phyloP scores from a whole-genome alignment of 2,888 invertebrate genomes.

The Nephrotoma guestfalica region DNA sequence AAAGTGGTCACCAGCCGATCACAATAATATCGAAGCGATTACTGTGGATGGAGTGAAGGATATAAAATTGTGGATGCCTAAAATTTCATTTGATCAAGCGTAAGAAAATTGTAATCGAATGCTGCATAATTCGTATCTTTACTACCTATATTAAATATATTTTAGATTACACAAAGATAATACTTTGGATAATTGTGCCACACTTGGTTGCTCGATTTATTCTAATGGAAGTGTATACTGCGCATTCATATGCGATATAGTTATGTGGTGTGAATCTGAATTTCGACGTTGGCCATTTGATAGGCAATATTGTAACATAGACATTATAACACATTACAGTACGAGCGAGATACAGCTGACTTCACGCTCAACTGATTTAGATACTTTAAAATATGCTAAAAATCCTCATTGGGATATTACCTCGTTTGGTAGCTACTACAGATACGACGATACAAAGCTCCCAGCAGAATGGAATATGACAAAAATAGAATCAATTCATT shows the following conservation, averaged over 20 bases:
- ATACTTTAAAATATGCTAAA: not conserved
- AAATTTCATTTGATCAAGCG: slow-evolving; percentile 53
- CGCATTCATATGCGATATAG: slow-evolving; percentile 40
- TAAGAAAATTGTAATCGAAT: not conserved
- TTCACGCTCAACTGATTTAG: not conserved
- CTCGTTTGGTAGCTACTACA: not conserved
- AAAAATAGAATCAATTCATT: not conserved
- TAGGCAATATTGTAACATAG: slow-evolving; percentile 43
- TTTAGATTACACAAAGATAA: not conserved
- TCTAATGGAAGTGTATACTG: slow-evolving; percentile 44
- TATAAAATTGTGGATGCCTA: slow-evolving; percentile 60
- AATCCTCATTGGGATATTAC: not conserved
- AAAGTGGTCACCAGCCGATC: slow-evolving; percentile 52
- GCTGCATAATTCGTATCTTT: slow-evolving; percentile 23
- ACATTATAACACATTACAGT: not conserved
- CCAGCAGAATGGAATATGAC: not conserved
- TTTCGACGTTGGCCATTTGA: slow-evolving; percentile 51
- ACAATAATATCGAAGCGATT: slow-evolving; percentile 43
- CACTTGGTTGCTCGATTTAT: slow-evolving; percentile 34
- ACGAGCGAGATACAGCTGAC: not conserved
- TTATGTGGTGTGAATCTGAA: slow-evolving; percentile 42
- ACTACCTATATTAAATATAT: not conserved
- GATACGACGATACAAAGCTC: not conserved
- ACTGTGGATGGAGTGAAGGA: slow-evolving; percentile 39
- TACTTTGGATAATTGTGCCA: not conserved